A percentile compares a stretch with the other conserved stretches of the same genome.
Evolutionary conservation across 2,888 invertebrate species (phyloP).

Genomic region (Athetis lepigone): DNA sequence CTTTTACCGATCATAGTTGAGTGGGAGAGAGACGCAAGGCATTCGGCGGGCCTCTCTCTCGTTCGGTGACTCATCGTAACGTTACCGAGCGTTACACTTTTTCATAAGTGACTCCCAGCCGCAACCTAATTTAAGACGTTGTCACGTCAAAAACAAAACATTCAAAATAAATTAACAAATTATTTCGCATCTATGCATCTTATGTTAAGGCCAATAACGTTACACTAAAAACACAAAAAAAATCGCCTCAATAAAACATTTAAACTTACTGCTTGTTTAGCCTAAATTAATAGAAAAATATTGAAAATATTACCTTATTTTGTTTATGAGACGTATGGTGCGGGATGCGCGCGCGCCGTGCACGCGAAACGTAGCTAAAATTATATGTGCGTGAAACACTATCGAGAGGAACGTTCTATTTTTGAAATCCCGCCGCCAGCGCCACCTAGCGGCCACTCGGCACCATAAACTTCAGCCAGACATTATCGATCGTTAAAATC

Average conservation of each 20-base stretch:
- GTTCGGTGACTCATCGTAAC: no score
- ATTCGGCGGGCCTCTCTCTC: no score
- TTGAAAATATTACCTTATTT: constrained; percentile 39
- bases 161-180: not conserved
- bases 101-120: no score
- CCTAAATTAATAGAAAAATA: not conserved
- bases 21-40: no score
- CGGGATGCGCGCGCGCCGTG: constrained; percentile 45
- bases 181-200: constrained; percentile 14
- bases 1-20: no score
- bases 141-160: no score
- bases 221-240: not conserved
- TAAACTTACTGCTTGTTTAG: not conserved
- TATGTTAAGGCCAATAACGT: not conserved
- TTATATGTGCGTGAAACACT: constrained; percentile 68
- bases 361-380: constrained; percentile 69
- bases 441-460: constrained; percentile 43
- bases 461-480: constrained; percentile 11
- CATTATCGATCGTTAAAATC: constrained; percentile 37
- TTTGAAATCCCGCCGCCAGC: constrained; percentile 44
- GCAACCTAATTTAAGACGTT: no score
- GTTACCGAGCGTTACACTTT: no score
- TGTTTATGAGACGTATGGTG: constrained; percentile 28
- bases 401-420: constrained; percentile 59
- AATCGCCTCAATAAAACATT: constrained; percentile 1